Evolutionary conservation across 2,888 invertebrate genomes (phyloP).

Genomic region (Teinopalpus imperialis): DNA sequence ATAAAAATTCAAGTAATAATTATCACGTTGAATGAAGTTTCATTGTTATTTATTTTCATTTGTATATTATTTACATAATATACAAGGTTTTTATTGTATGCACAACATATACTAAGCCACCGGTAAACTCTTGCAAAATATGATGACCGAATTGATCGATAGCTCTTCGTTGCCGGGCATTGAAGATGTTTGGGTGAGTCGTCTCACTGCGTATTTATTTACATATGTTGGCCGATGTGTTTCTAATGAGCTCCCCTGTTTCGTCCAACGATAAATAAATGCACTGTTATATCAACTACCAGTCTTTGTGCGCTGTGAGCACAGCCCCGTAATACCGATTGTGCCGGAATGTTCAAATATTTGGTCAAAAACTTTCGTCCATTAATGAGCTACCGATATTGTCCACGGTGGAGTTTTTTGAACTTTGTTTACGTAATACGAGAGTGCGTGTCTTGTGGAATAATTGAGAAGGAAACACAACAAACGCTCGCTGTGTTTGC

Average conservation of each 20-base stretch:
- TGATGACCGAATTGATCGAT: conserved; percentile 30
- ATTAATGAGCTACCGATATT: conserved; percentile 77
- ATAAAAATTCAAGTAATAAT: too few species aligned
- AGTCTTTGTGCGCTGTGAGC: conserved; percentile 63
- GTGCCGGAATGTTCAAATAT: conserved; percentile 70
- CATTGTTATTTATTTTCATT: too few species aligned
- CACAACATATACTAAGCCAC: too few species aligned
- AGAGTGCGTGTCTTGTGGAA: conserved; percentile 56
- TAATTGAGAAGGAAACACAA: conserved; percentile 16
- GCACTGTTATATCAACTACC: conserved; percentile 72
- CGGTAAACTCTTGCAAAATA: too few species aligned
- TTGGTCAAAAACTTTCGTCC: conserved; percentile 74
- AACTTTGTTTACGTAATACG: conserved; percentile 64
- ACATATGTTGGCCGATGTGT: conserved; percentile 72
- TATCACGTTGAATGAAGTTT: too few species aligned
- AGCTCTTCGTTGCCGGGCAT: conserved; percentile 44
- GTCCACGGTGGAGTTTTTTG: conserved; percentile 48
- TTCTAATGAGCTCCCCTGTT: conserved; percentile 68
- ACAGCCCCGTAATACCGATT: conserved; percentile 67
- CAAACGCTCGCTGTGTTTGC: conserved; percentile 43
- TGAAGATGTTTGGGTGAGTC: conserved; percentile 61
- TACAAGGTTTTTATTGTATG: too few species aligned
- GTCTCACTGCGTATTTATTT: conserved; percentile 66
- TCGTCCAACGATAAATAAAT: conserved; percentile 53
- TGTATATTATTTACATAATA: too few species aligned